A percentile compares a stretch with the other conserved stretches of the same genome.
These are phyloP conservation scores for Corythornis vintsioides DNA, from an alignment of 2,113 vertebrate genomes.

Conservation along the genomic window DNA sequence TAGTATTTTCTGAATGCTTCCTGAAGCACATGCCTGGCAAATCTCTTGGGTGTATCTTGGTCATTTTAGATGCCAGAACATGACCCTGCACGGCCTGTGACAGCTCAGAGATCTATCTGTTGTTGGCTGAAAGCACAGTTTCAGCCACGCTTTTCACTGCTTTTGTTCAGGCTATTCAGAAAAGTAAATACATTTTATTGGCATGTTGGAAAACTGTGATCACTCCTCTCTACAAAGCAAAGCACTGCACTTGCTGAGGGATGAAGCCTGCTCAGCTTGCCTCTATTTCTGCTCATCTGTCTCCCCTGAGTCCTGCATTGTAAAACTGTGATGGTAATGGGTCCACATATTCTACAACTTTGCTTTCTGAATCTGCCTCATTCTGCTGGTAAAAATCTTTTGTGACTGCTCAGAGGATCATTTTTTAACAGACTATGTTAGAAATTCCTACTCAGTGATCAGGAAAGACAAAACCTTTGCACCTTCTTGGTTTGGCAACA, in stretches of 20 bases:
- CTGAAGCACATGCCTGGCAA: not conserved
- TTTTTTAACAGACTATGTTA: not conserved
- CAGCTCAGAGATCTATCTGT: not conserved
- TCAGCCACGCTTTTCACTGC: not conserved
- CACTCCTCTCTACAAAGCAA: not conserved
- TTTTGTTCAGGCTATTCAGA: not conserved
- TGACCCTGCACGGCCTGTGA: conserved; percentile 1
- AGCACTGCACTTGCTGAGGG: not conserved
- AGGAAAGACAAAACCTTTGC: not conserved
- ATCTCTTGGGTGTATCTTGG: not conserved
- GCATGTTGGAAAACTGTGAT: not conserved
- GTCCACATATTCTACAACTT: not conserved
- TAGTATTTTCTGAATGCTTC: not conserved
- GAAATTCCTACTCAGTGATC: not conserved
- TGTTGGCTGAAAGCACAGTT: not conserved
- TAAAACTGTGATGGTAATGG: not conserved
- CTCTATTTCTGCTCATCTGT: not conserved
- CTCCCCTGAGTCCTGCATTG: not conserved
- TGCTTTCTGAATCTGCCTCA: not conserved
- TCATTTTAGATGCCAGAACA: conserved; percentile 10
- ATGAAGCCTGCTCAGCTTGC: not conserved
- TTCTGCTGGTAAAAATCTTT: not conserved
- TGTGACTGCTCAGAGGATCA: not conserved
- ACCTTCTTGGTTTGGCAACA: not conserved
- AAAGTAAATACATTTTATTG: conserved; percentile 14